Evolutionary conservation across 2,888 invertebrate genomes (phyloP), one percentile per base, ranked within the genome.

Genomic region (Mythimna albipuncta): DNA sequence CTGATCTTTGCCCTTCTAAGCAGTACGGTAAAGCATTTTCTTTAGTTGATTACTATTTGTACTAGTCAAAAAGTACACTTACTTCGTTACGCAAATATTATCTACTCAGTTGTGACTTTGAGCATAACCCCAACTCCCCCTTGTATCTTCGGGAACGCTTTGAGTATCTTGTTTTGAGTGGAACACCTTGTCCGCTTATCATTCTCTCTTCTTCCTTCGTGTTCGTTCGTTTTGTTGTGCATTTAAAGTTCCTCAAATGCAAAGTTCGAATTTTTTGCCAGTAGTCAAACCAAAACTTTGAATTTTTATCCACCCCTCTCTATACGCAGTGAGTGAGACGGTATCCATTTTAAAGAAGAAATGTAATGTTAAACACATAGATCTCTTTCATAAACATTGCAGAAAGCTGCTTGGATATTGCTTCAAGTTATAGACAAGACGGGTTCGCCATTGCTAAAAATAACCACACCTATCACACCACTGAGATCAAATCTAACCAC

Each of bases 1-100:
- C 44, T 74, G 69, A 79, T 64, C 75, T 74, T 44, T 69, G 66
- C 68, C 69, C 63, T 59, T 63, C 55, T 21, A 72, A 44, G 32
- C 50, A 62, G 21, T n/a, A 54, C 35, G n/a, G 69, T 66, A 57
- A 54, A 66, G 35, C 44, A 63, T 64, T 79, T 77, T 67, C 69
- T 62, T 55, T 9, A 57, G 19, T 16, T 62, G 19, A 41, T n/a
- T 66, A 50, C 47, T 21, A 67, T 66, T 38, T 61, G 54, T 54
- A n/a, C 26, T 21, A 41, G 35, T 50, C n/a, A 44, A n/a, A 44
- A 58, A 35, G 4, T 2, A n/a, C 16, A 41, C 7, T 26, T 47
- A 61, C 11, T 13, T 21, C 16, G 21, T 32, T 52, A 16, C 41
- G 21, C 13, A 38, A 16, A 16, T 38, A n/a, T 16, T 10, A 47